phyloP scores from a whole-genome alignment of 2,797 vertebrate genomes.

The Chrosomus eos region DNA sequence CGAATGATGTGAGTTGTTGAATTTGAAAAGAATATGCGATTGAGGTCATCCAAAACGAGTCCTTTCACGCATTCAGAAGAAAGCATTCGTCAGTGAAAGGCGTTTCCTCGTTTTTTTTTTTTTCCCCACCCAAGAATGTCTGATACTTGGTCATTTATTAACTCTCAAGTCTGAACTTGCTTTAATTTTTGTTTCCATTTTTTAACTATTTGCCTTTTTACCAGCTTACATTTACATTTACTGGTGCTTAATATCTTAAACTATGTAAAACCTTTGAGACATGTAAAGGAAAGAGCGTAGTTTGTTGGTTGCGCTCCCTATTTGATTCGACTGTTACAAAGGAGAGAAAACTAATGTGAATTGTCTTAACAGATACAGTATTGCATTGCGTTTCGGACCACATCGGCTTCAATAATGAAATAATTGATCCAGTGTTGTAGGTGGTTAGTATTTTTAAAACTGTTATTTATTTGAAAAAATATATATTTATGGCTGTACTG shows the following conservation, averaged over 20 bases:
- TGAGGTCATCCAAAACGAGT: slow-evolving; percentile 13
- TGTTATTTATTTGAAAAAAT: slow-evolving; percentile 37
- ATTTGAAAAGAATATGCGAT: slow-evolving; percentile 5
- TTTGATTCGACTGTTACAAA: slow-evolving; percentile 53
- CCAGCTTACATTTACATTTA: slow-evolving; percentile 24
- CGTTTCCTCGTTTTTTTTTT: slow-evolving; percentile 9
- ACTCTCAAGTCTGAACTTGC: slow-evolving; percentile 10
- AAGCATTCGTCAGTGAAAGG: neutral
- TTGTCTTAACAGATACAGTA: slow-evolving; percentile 13
- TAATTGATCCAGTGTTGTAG: slow-evolving; percentile 48
- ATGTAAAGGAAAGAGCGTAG: neutral
- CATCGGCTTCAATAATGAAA: neutral
- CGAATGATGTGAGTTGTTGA: neutral
- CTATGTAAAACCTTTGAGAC: neutral
- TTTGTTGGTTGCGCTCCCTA: neutral
- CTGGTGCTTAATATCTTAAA: slow-evolving; percentile 33
- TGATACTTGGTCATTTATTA: slow-evolving; percentile 30
- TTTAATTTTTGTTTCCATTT: slow-evolving; percentile 8
- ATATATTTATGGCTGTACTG: slow-evolving; percentile 29
- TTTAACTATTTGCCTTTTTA: slow-evolving; percentile 31
- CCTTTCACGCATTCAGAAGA: slow-evolving; percentile 8
- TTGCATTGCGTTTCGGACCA: slow-evolving; percentile 23
- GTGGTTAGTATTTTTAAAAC: slow-evolving; percentile 19
- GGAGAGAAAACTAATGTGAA: slow-evolving; percentile 10
- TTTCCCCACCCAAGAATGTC: neutral